These are phyloP conservation scores for Zygaena filipendulae DNA, from an alignment of 2,888 invertebrate species.

Conservation along the genomic window DNA sequence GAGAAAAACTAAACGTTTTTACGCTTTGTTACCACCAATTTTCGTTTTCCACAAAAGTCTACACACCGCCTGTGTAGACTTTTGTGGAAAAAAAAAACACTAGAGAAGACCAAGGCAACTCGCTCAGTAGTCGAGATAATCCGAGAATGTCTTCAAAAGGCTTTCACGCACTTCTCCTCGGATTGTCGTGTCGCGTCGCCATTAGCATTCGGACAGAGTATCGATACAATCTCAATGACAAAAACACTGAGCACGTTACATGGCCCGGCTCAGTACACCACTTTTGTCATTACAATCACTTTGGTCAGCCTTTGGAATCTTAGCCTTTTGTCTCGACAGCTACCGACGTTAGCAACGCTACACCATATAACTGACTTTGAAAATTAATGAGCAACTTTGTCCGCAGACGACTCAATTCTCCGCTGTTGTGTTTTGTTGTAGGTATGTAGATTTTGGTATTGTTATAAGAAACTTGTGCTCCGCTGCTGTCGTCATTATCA, in stretches of 20 bases:
- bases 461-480: slow-evolving; percentile 21
- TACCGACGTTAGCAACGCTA: slow-evolving; percentile 34
- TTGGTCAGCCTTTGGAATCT: slow-evolving; percentile 27
- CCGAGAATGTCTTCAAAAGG: no score
- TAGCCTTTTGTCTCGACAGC: slow-evolving; percentile 25
- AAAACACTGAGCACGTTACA: slow-evolving; percentile 43
- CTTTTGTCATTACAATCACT: slow-evolving; percentile 27
- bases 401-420: slow-evolving; percentile 36
- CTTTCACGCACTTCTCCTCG: no score
- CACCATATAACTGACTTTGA: slow-evolving; percentile 38
- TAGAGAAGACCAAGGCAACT: no score
- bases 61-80: no score
- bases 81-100: no score
- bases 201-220: slow-evolving; percentile 31
- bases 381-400: slow-evolving; percentile 55
- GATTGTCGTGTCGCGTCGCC: no score
- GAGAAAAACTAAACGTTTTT: no score
- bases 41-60: no score
- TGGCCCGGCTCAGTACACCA: slow-evolving; percentile 24
- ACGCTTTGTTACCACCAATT: no score
- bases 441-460: slow-evolving; percentile 23
- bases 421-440: slow-evolving; percentile 26
- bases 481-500: slow-evolving; percentile 22
- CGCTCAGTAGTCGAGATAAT: no score
- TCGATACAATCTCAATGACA: slow-evolving; percentile 45